These are phyloP conservation scores for Chironomus tentans DNA, from an alignment of 2,888 invertebrate genomes.

Conservation along the genomic window DNA sequence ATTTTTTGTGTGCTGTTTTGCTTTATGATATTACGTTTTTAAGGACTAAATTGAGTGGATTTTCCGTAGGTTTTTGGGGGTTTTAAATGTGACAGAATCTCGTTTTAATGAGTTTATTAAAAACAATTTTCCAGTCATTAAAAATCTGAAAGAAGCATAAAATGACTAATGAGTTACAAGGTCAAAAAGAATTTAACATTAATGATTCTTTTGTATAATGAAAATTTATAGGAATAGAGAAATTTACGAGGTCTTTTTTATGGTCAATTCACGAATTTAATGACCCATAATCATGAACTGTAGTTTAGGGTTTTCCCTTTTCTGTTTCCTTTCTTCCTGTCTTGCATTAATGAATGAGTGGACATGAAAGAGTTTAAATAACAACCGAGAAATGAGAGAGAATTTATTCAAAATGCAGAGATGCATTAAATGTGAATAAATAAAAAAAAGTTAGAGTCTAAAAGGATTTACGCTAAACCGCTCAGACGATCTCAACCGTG, in stretches of 20 bases:
- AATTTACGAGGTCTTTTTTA: background rate
- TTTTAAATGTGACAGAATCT: no score
- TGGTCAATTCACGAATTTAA: background rate
- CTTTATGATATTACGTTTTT: no score
- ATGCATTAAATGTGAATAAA: background rate
- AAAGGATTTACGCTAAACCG: slow-evolving; percentile 20
- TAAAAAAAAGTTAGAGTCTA: background rate
- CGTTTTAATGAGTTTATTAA: no score
- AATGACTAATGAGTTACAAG: background rate
- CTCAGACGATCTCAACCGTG: background rate
- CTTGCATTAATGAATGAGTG: background rate
- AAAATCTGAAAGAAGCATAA: background rate
- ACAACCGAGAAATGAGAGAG: background rate
- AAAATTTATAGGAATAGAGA: background rate
- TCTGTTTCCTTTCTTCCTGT: background rate
- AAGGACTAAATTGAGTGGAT: no score
- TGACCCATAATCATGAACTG: background rate
- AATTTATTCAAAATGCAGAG: background rate
- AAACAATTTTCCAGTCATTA: no score
- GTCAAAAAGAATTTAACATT: background rate
- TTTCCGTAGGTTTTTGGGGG: no score
- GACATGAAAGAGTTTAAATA: background rate
- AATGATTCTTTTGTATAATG: background rate
- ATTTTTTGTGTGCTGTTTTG: background rate
- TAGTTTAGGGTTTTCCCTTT: background rate